phyloP scores from a whole-genome alignment of 2,888 invertebrate genomes.

The Anthoptus insignis region DNA sequence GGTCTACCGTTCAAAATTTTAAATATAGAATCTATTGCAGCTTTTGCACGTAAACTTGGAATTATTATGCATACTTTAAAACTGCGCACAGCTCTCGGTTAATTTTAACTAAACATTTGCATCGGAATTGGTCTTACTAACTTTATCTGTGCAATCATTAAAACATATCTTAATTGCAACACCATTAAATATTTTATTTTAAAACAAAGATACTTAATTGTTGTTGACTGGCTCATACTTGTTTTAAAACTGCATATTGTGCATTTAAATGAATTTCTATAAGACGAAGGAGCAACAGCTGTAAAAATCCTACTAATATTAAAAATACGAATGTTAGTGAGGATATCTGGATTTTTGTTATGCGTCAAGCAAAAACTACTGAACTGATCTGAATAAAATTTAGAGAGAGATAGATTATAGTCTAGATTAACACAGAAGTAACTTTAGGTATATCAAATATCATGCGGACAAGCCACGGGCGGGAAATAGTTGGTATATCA shows the following conservation, averaged over 20 bases:
- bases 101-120: conserved; percentile 6
- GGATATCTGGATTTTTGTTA: too few relatives aligned
- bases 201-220: conserved; percentile 16
- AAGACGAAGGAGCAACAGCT: not conserved
- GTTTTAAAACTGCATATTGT: not conserved
- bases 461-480: too few relatives aligned
- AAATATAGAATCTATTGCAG: too few relatives aligned
- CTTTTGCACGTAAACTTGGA: not conserved
- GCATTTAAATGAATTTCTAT: not conserved
- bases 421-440: too few relatives aligned
- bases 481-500: too few relatives aligned
- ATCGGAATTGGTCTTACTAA: conserved; percentile 4
- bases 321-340: too few relatives aligned
- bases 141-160: conserved; percentile 19
- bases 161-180: conserved; percentile 21
- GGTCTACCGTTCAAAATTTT: too few relatives aligned
- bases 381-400: too few relatives aligned
- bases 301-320: too few relatives aligned
- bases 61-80: conserved; percentile 5
- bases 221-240: not conserved
- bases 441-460: too few relatives aligned
- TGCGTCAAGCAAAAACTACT: too few relatives aligned
- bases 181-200: conserved; percentile 25
- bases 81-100: not conserved
- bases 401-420: too few relatives aligned